Conservation (phyloP, 1,140 invertebrate species). For the Lepidurus apus region DNA sequence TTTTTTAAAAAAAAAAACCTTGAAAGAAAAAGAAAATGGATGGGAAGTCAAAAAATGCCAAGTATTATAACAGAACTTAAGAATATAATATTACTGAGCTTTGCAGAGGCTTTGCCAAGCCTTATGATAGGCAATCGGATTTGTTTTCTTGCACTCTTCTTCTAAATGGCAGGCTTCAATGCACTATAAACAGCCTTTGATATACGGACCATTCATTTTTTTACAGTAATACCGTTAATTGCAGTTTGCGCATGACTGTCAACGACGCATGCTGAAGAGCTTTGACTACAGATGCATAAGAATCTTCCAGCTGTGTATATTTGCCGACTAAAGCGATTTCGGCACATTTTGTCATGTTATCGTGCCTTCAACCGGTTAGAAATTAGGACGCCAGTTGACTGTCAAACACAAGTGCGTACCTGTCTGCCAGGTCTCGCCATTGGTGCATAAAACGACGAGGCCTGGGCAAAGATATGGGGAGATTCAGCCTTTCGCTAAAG, state of each 20-base stretch:
- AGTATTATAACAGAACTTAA: not conserved
- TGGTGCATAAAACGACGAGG: conserved; percentile 73
- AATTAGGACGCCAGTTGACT: not conserved
- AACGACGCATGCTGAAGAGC: conserved; percentile 88
- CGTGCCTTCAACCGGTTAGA: conserved; percentile 52
- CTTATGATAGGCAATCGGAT: conserved; percentile 82
- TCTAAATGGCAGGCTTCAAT: conserved; percentile 90
- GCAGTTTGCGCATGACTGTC: conserved; percentile 73
- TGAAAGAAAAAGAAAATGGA: too few species aligned
- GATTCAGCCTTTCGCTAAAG: conserved; percentile 71
- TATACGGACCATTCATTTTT: not conserved
- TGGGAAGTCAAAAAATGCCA: too few species aligned
- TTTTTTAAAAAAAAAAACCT: not conserved
- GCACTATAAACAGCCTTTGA: conserved; percentile 53
- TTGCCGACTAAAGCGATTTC: conserved; percentile 97
- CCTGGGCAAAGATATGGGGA: conserved; percentile 58
- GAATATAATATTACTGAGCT: conserved; percentile 47
- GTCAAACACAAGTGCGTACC: conserved; percentile 41
- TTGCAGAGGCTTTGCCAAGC: conserved; percentile 89
- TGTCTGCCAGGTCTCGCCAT: conserved; percentile 84
- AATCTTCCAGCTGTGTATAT: conserved; percentile 92
- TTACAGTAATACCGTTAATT: conserved; percentile 55
- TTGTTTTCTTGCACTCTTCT: conserved; percentile 57
- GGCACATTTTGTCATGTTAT: conserved; percentile 71
- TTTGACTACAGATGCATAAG: conserved; percentile 94